Percentiles rank a stretch among this genome's conserved stretches.
Conservation (phyloP, 2,888 invertebrate genomes). For the Octodonta nipae region DNA sequence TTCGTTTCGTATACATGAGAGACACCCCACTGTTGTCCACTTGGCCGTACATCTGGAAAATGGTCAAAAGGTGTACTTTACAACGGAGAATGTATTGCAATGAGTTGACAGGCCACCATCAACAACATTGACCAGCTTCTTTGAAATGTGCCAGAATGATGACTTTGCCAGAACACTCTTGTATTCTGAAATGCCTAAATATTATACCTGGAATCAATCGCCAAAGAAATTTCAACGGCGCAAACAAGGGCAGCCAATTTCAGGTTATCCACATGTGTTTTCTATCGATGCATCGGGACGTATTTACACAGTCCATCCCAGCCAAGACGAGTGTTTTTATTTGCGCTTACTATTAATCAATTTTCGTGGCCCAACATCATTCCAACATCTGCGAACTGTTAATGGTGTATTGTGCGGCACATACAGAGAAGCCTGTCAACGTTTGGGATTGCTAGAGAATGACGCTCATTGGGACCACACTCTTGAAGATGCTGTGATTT, state of each 20-base stretch:
- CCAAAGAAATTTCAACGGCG: slow-evolving; percentile 1
- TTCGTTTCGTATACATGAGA: slow-evolving; percentile 18
- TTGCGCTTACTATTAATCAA: slow-evolving; percentile 1
- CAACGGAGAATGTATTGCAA: too few relatives aligned
- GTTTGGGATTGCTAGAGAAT: background rate
- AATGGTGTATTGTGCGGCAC: background rate
- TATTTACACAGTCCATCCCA: background rate
- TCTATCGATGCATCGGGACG: background rate
- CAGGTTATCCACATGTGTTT: background rate
- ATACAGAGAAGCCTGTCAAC: background rate
- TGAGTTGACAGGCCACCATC: too few relatives aligned
- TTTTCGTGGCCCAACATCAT: background rate
- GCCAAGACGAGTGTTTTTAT: background rate
- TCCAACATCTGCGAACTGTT: background rate
- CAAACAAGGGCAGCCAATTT: background rate
- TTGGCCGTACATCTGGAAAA: slow-evolving; percentile 10
- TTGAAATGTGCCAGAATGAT: slow-evolving; percentile 5
- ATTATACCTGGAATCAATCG: slow-evolving; percentile 14
- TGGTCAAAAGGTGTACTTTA: slow-evolving; percentile 12
- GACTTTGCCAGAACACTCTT: slow-evolving; percentile 14
- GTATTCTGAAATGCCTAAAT: slow-evolving; percentile 11
- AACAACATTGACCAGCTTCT: slow-evolving; percentile 2
- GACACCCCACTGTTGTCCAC: slow-evolving; percentile 20
- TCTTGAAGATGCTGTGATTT: background rate
- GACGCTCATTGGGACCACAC: slow-evolving; percentile 1